phyloP scores from a whole-genome alignment of 2,888 invertebrate genomes.

The Ectemnius cavifrons region DNA sequence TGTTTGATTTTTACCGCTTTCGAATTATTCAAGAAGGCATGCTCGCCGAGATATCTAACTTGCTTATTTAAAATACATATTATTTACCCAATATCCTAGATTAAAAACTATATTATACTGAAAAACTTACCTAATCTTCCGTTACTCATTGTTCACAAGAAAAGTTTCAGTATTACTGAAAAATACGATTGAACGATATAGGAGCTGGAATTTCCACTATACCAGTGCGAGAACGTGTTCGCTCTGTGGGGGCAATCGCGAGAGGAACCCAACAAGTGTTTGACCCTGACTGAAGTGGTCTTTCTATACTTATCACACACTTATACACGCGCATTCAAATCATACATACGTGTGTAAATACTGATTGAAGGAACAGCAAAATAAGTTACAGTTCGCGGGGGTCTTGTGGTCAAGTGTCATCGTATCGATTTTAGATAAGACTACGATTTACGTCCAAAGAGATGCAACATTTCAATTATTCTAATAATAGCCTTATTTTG shows the following conservation, averaged over 20 bases:
- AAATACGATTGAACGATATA: too few species aligned
- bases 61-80: background rate
- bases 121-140: constrained; percentile 65
- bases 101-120: background rate
- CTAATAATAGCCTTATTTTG: too few species aligned
- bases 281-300: constrained; percentile 22
- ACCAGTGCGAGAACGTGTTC: too few species aligned
- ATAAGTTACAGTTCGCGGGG: constrained; percentile 46
- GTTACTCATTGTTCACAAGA: constrained; percentile 52
- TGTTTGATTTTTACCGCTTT: too few species aligned
- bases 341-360: background rate
- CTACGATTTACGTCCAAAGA: constrained; percentile 2
- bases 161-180: too few species aligned
- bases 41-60: background rate
- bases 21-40: background rate
- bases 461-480: constrained; percentile 8
- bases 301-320: constrained; percentile 18
- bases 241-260: background rate
- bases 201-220: too few species aligned
- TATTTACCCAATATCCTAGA: background rate
- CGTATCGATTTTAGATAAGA: constrained; percentile 38
- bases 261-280: constrained; percentile 38
- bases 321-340: background rate
- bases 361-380: constrained; percentile 19
- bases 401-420: constrained; percentile 50